Evolutionary conservation across 2,888 invertebrate species (phyloP).

Genomic region (Thecocarcelia acutangulata): DNA sequence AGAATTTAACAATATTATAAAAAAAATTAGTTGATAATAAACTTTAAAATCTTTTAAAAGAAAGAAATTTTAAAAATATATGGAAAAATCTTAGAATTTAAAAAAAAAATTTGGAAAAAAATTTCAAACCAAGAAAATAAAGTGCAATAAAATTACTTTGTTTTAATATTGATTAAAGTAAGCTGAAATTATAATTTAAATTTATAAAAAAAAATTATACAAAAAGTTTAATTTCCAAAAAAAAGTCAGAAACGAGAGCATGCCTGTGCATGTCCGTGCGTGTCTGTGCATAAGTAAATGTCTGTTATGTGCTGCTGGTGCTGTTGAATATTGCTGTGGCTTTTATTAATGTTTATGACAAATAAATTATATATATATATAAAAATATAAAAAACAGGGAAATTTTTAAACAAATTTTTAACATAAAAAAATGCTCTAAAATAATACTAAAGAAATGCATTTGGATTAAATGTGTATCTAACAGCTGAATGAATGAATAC

Average conservation of each 20-base stretch:
- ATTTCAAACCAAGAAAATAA: no score
- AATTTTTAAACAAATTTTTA: conserved; percentile 55
- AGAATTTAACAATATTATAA: no score
- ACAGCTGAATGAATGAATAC: neutral
- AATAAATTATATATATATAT: neutral
- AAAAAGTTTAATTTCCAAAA: neutral
- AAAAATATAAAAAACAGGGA: conserved; percentile 13
- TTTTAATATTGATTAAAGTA: no score
- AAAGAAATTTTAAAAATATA: no score
- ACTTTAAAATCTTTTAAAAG: no score
- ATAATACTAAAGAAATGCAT: conserved; percentile 33
- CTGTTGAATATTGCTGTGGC: conserved; percentile 19
- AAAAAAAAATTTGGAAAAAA: no score
- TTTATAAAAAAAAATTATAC: no score
- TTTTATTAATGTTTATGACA: conserved; percentile 13
- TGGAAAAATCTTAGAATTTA: no score
- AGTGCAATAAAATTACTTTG: no score
- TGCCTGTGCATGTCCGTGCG: no score
- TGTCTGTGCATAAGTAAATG: neutral
- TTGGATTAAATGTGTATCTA: conserved; percentile 3
- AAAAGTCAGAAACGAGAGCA: neutral
- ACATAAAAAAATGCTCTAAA: conserved; percentile 44
- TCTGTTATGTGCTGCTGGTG: neutral
- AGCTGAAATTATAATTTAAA: no score
- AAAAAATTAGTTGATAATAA: no score